These are phyloP conservation scores for Alosa sapidissima DNA, from an alignment of 2,797 vertebrate genomes.

Conservation along the genomic window DNA sequence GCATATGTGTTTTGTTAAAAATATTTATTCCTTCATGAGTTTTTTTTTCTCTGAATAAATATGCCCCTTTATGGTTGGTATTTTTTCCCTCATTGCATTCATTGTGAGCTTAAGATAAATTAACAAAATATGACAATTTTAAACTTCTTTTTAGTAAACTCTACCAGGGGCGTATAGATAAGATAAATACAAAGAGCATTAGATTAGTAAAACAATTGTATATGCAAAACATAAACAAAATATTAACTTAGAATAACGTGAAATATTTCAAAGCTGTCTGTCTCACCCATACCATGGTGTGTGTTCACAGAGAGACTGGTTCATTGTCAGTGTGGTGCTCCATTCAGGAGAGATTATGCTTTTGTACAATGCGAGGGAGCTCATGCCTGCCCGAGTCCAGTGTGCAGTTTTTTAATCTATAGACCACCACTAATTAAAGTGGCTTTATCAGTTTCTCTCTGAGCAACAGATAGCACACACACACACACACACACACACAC, in stretches of 20 bases:
- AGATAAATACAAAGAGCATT: too few relatives aligned
- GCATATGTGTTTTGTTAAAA: too few relatives aligned
- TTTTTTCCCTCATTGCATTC: too few relatives aligned
- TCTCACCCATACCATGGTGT: neutral
- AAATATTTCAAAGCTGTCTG: neutral
- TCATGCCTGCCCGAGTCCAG: neutral
- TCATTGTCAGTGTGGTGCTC: neutral
- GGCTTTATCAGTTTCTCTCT: conserved; percentile 25
- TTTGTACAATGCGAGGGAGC: neutral
- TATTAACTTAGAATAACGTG: neutral
- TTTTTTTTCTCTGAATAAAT: too few relatives aligned
- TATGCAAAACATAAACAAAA: neutral
- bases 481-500: conserved; percentile 15
- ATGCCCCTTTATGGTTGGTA: too few relatives aligned
- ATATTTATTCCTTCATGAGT: too few relatives aligned
- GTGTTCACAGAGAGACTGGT: neutral
- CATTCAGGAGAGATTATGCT: neutral
- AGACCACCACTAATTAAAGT: conserved; percentile 32
- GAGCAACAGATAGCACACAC: conserved; percentile 9
- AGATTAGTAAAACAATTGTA: too few relatives aligned
- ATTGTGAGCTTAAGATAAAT: too few relatives aligned
- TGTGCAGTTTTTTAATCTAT: conserved; percentile 13
- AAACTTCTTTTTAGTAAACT: too few relatives aligned
- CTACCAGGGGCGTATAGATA: too few relatives aligned
- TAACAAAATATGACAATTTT: too few relatives aligned